Evolutionary conservation across 2,888 invertebrate genomes (phyloP).

Genomic region (Leptogaster cylindrica): DNA sequence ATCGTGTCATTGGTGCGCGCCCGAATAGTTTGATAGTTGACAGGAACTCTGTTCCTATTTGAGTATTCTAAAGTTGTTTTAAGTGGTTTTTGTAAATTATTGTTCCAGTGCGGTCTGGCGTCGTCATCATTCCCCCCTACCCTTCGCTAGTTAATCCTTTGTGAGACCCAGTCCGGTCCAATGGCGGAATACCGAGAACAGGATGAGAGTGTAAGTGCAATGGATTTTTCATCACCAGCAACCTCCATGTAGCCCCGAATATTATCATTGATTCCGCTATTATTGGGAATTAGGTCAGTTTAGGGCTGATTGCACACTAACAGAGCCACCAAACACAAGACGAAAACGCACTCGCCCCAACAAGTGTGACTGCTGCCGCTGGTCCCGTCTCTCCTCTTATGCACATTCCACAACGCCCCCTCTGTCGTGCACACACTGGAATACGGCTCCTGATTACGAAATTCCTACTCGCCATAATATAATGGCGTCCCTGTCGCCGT

Average conservation of each 20-base stretch:
- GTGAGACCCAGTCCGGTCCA: neutral
- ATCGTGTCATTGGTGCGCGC: slow-evolving; percentile 2
- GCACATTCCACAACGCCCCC: too few relatives aligned
- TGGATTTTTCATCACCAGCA: neutral
- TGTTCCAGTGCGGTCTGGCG: neutral
- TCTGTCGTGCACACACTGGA: too few relatives aligned
- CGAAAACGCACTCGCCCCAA: slow-evolving; percentile 9
- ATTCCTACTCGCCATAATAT: too few relatives aligned
- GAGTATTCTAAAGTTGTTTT: neutral
- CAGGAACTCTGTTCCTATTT: neutral
- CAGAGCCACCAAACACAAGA: neutral
- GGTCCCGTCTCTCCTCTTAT: too few relatives aligned
- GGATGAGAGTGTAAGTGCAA: slow-evolving; percentile 30
- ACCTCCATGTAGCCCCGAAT: neutral
- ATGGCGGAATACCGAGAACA: slow-evolving; percentile 32
- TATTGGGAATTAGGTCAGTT: slow-evolving; percentile 17
- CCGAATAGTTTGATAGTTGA: slow-evolving; percentile 15
- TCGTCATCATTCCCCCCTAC: neutral
- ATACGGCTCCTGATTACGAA: too few relatives aligned
- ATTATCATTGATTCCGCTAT: slow-evolving; percentile 5
- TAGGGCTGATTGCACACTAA: neutral
- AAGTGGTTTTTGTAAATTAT: neutral
- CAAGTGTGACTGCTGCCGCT: too few relatives aligned
- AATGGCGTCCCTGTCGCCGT: too few relatives aligned
- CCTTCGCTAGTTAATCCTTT: neutral